These are phyloP conservation scores for Geranospiza caerulescens DNA, from an alignment of 2,797 vertebrate genomes.

Conservation along the genomic window DNA sequence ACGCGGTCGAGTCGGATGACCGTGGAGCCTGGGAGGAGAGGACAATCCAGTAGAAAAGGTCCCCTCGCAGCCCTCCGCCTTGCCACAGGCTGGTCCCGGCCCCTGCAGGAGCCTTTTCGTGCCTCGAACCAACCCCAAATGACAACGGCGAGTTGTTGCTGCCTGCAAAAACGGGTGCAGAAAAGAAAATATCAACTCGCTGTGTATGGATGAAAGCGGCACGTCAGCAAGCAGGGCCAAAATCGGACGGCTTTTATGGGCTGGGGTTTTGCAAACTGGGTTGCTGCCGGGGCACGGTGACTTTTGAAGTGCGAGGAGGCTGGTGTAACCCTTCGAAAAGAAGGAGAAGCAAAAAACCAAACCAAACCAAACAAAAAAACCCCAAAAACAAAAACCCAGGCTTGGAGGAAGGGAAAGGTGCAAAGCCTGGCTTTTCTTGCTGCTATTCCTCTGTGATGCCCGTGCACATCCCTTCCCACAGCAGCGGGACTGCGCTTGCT, in stretches of 20 bases:
- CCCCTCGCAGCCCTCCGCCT: neutral
- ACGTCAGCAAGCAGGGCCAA: neutral
- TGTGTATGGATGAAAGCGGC: neutral
- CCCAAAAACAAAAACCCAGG: too few species aligned
- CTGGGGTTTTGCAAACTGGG: neutral
- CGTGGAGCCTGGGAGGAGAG: neutral
- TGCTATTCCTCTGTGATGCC: neutral
- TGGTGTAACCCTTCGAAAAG: neutral
- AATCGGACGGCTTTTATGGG: accelerated
- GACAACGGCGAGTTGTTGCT: neutral
- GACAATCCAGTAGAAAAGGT: neutral
- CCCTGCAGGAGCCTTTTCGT: neutral
- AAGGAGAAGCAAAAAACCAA: too few species aligned
- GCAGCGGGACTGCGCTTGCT: neutral
- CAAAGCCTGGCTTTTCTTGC: neutral
- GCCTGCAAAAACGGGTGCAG: neutral
- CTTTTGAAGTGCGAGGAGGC: too few species aligned
- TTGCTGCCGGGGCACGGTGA: accelerated
- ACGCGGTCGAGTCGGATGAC: accelerated
- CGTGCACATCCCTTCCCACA: too few species aligned
- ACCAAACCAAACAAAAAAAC: too few species aligned
- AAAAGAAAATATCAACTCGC: too few species aligned
- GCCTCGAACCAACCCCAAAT: neutral
- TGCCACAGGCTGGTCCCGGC: neutral
- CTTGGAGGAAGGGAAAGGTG: neutral